Conservation (phyloP, 2,797 vertebrate genomes). For the Erithacus rubecula region DNA sequence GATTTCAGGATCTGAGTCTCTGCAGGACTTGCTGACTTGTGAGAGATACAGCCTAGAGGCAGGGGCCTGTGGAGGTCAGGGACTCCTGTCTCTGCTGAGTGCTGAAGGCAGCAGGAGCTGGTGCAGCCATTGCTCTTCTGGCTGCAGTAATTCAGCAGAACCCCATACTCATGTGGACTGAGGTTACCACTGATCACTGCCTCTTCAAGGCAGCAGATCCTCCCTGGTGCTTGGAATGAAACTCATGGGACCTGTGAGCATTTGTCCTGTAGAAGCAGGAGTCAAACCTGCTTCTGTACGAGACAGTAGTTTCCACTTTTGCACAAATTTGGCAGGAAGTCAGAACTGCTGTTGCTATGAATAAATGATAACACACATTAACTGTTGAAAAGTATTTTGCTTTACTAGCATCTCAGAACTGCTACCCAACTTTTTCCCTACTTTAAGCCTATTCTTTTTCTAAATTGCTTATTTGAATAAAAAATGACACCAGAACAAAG, state of each 20-base stretch:
- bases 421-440: background rate
- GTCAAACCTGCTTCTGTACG: fast-evolving
- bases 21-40: background rate
- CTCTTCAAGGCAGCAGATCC: background rate
- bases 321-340: background rate
- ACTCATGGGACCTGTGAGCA: background rate
- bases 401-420: background rate
- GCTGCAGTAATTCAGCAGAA: background rate
- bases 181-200: background rate
- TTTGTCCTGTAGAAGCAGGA: background rate
- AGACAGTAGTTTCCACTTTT: background rate
- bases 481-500: background rate
- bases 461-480: background rate
- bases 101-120: background rate
- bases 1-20: background rate
- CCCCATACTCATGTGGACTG: fast-evolving
- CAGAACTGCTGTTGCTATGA: background rate
- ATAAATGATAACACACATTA: background rate
- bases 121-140: background rate
- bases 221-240: background rate
- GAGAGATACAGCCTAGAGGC: background rate
- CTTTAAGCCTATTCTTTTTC: background rate
- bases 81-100: background rate
- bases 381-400: background rate
- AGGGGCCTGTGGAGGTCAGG: fast-evolving